A percentile compares a stretch with the other conserved stretches of the same genome.
Conservation (phyloP, 2,888 invertebrate species). For the Aquatica leii region DNA sequence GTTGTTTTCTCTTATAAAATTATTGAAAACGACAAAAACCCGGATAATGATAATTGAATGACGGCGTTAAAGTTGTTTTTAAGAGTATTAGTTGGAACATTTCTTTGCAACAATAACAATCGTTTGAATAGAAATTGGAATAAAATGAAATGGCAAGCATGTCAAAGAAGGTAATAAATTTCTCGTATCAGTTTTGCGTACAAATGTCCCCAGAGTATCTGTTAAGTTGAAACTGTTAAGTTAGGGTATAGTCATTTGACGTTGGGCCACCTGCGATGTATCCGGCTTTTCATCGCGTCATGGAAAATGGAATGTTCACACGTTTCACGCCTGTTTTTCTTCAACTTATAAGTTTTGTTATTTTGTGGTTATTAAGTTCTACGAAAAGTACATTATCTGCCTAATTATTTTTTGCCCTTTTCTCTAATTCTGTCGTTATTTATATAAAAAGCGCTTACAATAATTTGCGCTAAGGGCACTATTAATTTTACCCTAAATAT, state of each 20-base stretch:
- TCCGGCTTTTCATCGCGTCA: conserved; percentile 39
- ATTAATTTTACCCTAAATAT: conserved; percentile 26
- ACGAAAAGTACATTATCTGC: conserved; percentile 26
- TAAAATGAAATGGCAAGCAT: conserved; percentile 5
- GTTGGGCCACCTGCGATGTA: conserved; percentile 44
- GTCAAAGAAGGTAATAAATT: conserved; percentile 23
- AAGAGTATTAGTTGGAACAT: too few species aligned
- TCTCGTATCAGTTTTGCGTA: conserved; percentile 23
- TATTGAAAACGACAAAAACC: too few species aligned
- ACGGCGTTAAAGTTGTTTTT: too few species aligned
- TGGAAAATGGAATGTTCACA: conserved; percentile 33
- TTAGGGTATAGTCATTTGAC: conserved; percentile 39
- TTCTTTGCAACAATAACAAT: conserved; percentile 13
- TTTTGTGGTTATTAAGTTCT: conserved; percentile 31
- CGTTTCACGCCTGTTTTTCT: conserved; percentile 30
- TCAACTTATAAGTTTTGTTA: conserved; percentile 31
- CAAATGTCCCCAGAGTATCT: conserved; percentile 27
- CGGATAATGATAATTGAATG: too few species aligned
- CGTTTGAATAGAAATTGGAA: conserved; percentile 19
- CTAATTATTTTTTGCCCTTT: conserved; percentile 31
- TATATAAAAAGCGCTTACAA: conserved; percentile 4
- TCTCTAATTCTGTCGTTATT: background rate
- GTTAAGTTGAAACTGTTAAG: conserved; percentile 31
- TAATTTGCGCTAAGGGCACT: conserved; percentile 15
- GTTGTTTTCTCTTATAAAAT: too few species aligned